phyloP scores from a whole-genome alignment of 1,140 invertebrate genomes.

The Procambarus clarkii region DNA sequence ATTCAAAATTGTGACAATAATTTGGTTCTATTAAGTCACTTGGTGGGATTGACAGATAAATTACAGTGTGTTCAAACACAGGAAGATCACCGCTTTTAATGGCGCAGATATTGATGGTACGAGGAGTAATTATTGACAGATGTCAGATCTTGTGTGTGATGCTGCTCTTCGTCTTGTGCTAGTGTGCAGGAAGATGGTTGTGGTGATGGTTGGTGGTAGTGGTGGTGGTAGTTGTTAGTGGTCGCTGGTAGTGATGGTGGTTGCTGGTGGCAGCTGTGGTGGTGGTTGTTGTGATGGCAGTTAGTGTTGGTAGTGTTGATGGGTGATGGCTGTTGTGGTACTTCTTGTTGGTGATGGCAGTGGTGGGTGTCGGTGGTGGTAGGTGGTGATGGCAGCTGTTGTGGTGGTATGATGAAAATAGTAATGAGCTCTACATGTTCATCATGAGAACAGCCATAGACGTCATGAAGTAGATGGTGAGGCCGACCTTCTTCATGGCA shows the following conservation, averaged over 20 bases:
- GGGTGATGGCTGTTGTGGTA: background rate
- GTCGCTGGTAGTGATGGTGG: background rate
- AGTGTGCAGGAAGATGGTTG: too few relatives aligned
- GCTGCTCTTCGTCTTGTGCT: too few relatives aligned
- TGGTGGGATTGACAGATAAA: too few relatives aligned
- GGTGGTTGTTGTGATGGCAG: background rate
- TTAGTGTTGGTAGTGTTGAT: background rate
- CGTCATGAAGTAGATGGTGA: constrained; percentile 55
- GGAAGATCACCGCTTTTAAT: too few relatives aligned
- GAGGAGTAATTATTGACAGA: too few relatives aligned
- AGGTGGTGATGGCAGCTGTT: background rate
- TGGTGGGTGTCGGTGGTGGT: too few relatives aligned
- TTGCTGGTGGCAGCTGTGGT: background rate
- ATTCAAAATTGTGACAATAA: too few relatives aligned
- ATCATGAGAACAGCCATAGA: constrained; percentile 64
- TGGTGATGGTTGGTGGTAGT: too few relatives aligned
- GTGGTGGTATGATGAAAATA: background rate
- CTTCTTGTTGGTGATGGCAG: background rate
- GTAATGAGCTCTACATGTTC: constrained; percentile 47
- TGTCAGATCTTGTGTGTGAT: too few relatives aligned
- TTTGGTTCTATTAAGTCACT: too few relatives aligned
- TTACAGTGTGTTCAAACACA: too few relatives aligned
- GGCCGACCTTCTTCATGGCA: constrained; percentile 50
- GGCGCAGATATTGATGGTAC: too few relatives aligned
- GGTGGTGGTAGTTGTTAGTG: background rate